Base-by-base conservation (phyloP, 2,888 invertebrate genomes). In the Campoplex capitator region DNA sequence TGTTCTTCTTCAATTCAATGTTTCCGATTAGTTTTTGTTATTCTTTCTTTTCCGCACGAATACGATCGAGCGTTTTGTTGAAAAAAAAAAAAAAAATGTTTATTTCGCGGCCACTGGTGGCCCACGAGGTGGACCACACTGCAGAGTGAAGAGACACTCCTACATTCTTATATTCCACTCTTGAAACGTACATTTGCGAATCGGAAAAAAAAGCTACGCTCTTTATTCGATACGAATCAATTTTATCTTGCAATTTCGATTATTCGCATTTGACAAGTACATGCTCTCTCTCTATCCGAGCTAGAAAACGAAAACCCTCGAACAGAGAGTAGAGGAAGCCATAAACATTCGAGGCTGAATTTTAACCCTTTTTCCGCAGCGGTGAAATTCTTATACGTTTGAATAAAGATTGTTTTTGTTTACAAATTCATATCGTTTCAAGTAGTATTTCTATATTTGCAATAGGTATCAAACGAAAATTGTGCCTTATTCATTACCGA, bases 81-180 rank as follows among this genome's bases (percentile, higher is more conserved):
- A 28, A 8, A 9, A 70, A 79, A 77, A 51, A 62, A 7, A 62
- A 77, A 51, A 62, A 7, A 62, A 28, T 62, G 70, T 79, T 79
- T 79, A 80, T 74, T 65, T 74, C 38, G 62, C 73, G 67, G 81
- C 81, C 81, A 81, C 74, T 73, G 73, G 77, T 67, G 80, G 80
- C 80, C 74, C 81, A 74, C 81, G 81, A 81, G 81, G 81, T 81
- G 74, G 74, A 81, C 74, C 81, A 67, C 74, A 65, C 51, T 32
- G 54, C 80, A 51, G n/a, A 38, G 65, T 54, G 81, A 28, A 45
- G 48, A 80, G 18, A 74, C 81, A 54, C 81, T 74, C 74, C 45
- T 74, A 65, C 51, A 65, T 38, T 73, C 74, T 42, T 65, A 35
- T 65, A 35, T 62, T 73, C 62, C 28, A 23, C 51, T 42, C 81